These are phyloP conservation scores for Corythoichthys intestinalis DNA, from an alignment of 2,113 vertebrate species.

Conservation along the genomic window DNA sequence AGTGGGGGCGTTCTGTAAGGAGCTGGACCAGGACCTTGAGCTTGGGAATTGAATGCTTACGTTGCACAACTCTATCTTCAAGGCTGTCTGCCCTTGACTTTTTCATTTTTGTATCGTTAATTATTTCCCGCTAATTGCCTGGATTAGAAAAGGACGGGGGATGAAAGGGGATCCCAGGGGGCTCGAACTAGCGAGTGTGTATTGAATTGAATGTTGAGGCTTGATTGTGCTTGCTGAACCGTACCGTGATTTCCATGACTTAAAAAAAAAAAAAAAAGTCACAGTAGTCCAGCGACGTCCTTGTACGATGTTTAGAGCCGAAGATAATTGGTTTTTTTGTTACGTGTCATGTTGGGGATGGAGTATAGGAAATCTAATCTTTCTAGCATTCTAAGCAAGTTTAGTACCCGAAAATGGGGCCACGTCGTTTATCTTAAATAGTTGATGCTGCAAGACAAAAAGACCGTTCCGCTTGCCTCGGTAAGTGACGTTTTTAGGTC, in stretches of 20 bases:
- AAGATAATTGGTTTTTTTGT: conserved; percentile 29
- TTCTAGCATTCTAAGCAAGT: neutral
- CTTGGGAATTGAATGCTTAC: conserved; percentile 66
- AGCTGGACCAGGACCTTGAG: conserved; percentile 61
- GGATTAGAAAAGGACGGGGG: conserved; percentile 59
- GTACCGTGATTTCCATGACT: conserved; percentile 52
- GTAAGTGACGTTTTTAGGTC: conserved; percentile 39
- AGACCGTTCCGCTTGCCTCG: conserved; percentile 13
- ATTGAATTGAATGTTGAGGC: conserved; percentile 30
- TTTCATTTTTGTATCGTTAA: conserved; percentile 69
- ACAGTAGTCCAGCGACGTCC: conserved; percentile 39
- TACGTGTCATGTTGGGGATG: neutral
- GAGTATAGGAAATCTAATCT: neutral
- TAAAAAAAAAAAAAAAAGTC: conserved; percentile 9
- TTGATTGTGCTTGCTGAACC: conserved; percentile 55
- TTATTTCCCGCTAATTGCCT: conserved; percentile 71
- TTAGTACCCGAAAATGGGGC: neutral
- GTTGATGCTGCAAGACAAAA: neutral
- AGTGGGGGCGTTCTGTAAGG: neutral
- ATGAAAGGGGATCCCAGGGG: conserved; percentile 56
- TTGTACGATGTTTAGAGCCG: conserved; percentile 33
- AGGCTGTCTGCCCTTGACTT: conserved; percentile 60
- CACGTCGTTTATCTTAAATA: neutral
- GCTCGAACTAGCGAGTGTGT: conserved; percentile 23
- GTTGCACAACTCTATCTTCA: conserved; percentile 68